Evolutionary conservation across 2,888 invertebrate genomes (phyloP).

Genomic region (Aelia acuminata): DNA sequence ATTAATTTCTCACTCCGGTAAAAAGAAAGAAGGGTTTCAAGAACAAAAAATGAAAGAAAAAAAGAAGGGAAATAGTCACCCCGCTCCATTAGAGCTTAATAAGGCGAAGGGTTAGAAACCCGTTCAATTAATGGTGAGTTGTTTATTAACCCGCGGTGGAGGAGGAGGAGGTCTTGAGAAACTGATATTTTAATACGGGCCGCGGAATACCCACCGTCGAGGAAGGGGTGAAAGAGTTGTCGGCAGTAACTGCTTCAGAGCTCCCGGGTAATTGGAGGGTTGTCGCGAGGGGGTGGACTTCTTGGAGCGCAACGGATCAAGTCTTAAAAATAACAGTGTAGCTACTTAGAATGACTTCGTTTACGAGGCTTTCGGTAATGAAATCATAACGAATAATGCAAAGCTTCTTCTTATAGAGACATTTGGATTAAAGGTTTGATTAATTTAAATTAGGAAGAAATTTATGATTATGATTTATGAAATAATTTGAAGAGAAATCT

Average conservation of each 20-base stretch:
- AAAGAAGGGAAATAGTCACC: slow-evolving; percentile 11
- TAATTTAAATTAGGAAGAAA: too few species aligned
- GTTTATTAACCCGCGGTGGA: background rate
- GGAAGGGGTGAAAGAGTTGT: slow-evolving; percentile 28
- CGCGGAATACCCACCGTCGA: background rate
- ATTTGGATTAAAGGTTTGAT: too few species aligned
- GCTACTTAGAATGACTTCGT: slow-evolving; percentile 13
- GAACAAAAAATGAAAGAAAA: background rate
- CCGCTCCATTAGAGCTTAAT: slow-evolving; percentile 28
- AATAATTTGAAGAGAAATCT: too few species aligned
- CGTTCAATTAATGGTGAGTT: slow-evolving; percentile 54
- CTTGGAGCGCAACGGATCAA: background rate
- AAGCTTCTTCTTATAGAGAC: too few species aligned
- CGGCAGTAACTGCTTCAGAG: slow-evolving; percentile 12
- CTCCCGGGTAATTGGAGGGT: background rate
- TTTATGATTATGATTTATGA: too few species aligned
- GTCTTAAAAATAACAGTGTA: slow-evolving; percentile 1
- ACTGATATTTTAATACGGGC: slow-evolving; percentile 39
- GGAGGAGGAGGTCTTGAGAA: background rate
- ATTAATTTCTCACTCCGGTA: slow-evolving; percentile 48
- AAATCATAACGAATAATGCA: background rate
- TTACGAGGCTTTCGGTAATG: background rate
- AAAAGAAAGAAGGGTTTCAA: slow-evolving; percentile 15
- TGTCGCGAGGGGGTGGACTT: slow-evolving; percentile 9
- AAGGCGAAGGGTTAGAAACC: slow-evolving; percentile 50